A percentile compares a stretch with the other conserved stretches of the same genome.
Evolutionary conservation across 2,113 vertebrate genomes (phyloP).

Genomic region (Hemiprocne comata): DNA sequence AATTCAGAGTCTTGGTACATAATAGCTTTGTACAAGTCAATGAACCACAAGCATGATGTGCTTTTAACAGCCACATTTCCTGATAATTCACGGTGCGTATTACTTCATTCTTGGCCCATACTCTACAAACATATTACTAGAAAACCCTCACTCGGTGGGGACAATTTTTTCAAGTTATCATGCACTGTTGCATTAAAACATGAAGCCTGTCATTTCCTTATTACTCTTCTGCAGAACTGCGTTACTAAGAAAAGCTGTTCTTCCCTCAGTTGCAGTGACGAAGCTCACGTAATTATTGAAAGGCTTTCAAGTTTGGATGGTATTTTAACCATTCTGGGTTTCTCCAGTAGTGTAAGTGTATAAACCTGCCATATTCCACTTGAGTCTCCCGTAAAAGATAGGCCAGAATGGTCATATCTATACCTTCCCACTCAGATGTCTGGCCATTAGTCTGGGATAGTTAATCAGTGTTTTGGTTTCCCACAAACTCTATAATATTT

Average conservation of each 20-base stretch:
- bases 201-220: neutral
- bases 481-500: neutral
- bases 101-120: neutral
- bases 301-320: neutral
- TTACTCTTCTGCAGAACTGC: neutral
- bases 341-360: neutral
- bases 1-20: neutral
- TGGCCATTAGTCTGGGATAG: neutral
- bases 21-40: neutral
- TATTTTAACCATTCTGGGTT: neutral
- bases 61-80: neutral
- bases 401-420: fast-evolving
- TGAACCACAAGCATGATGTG: neutral
- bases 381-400: neutral
- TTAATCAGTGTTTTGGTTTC: neutral
- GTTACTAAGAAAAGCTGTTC: neutral
- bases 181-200: neutral
- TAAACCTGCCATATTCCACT: neutral
- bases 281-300: neutral
- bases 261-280: neutral
- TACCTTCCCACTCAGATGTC: neutral
- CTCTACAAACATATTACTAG: neutral
- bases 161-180: neutral
- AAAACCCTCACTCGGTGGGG: neutral
- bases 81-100: fast-evolving